A percentile compares a stretch with the other conserved stretches of the same genome.
These are phyloP conservation scores for Sciurus niger DNA, from an alignment of 2,113 vertebrate species.

Conservation along the genomic window DNA sequence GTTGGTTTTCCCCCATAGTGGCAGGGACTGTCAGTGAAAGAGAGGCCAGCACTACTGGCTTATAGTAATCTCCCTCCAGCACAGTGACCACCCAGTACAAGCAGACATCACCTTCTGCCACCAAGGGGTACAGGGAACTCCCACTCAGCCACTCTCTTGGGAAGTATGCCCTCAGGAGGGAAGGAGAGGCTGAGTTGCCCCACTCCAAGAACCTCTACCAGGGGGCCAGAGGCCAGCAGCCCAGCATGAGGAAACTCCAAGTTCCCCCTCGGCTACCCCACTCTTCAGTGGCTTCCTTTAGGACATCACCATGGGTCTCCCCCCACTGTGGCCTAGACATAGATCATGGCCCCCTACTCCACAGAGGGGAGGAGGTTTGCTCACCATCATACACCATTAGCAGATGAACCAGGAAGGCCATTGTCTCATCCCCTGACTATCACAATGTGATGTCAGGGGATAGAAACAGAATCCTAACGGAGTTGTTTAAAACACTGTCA, in stretches of 20 bases:
- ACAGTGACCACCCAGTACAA: background rate
- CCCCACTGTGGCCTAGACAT: background rate
- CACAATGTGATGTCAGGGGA: background rate
- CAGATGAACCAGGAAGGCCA: background rate
- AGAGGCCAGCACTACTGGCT: background rate
- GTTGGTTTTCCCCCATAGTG: background rate
- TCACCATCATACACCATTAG: background rate
- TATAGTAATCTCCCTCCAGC: accelerated
- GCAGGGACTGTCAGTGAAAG: background rate
- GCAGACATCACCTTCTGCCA: background rate
- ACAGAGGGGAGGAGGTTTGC: background rate
- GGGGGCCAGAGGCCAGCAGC: background rate
- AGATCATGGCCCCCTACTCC: background rate
- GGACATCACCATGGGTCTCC: too few relatives aligned
- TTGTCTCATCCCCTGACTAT: background rate
- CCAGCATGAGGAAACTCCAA: background rate
- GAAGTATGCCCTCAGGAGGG: background rate
- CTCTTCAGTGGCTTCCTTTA: background rate
- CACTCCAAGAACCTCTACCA: background rate
- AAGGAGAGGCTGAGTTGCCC: background rate
- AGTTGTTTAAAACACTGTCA: background rate
- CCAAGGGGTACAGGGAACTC: background rate
- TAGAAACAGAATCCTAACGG: background rate
- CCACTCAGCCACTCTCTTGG: background rate
- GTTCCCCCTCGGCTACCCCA: background rate